Percentiles rank a stretch among this genome's conserved stretches.
Evolutionary conservation across 2,888 invertebrate species (phyloP).

Genomic region (Epicampocera succincta): DNA sequence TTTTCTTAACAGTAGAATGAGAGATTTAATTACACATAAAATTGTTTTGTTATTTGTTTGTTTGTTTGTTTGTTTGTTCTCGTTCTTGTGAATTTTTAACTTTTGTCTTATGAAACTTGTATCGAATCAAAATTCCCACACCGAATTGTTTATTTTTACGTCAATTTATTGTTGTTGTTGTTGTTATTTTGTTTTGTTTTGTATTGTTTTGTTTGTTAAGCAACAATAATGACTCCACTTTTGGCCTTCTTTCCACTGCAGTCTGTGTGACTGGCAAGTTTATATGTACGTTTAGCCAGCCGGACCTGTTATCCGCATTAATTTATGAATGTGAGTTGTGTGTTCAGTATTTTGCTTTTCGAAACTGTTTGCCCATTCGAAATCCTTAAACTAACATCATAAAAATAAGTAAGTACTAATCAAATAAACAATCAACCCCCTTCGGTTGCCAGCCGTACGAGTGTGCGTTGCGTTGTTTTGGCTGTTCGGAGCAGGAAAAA

Average conservation of each 20-base stretch:
- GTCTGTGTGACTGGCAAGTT: neutral
- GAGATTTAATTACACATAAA: constrained; percentile 53
- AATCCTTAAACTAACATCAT: constrained; percentile 69
- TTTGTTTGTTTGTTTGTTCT: constrained; percentile 40
- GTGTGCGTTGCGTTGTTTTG: constrained; percentile 1
- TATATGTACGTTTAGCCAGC: neutral
- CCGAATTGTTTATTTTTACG: constrained; percentile 71
- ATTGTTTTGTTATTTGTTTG: constrained; percentile 39
- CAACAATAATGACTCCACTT: constrained; percentile 57
- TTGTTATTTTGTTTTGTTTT: too few species aligned
- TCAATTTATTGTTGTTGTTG: constrained; percentile 55
- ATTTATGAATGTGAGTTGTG: constrained; percentile 42
- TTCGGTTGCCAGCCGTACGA: neutral
- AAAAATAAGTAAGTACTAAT: constrained; percentile 67
- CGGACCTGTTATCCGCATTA: constrained; percentile 58
- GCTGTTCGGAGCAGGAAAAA: neutral
- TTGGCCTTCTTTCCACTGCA: neutral
- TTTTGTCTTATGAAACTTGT: constrained; percentile 47
- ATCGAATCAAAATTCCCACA: constrained; percentile 69
- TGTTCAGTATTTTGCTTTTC: neutral
- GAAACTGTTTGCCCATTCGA: constrained; percentile 56
- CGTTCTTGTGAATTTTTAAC: constrained; percentile 31
- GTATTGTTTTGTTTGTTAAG: constrained; percentile 63
- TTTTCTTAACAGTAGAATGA: constrained; percentile 10
- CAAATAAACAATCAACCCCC: constrained; percentile 64